phyloP scores from a whole-genome alignment of 2,113 vertebrate species.

The Hemibagrus wyckioides region DNA sequence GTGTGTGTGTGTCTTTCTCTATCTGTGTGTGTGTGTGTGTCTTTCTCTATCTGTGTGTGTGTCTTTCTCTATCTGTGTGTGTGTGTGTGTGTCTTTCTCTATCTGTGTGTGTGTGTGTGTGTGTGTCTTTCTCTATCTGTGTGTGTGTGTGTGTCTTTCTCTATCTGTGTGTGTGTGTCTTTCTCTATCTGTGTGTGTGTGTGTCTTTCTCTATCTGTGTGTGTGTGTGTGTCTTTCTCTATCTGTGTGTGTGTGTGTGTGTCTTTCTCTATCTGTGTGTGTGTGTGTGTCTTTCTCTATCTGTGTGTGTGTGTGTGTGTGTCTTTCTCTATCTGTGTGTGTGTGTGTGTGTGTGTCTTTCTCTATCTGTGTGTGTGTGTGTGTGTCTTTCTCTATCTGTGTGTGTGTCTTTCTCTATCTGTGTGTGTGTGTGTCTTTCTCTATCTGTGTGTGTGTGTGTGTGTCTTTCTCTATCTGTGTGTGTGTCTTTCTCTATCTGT shows the following conservation, averaged over 20 bases:
- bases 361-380: not conserved
- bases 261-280: no score
- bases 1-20: not conserved
- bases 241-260: no score
- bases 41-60: not conserved
- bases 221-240: no score
- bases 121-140: no score
- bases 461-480: not conserved
- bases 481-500: not conserved
- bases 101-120: no score
- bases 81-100: no score
- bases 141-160: not conserved
- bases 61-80: no score
- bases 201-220: not conserved
- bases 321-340: not conserved
- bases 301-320: not conserved
- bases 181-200: not conserved
- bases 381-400: no score
- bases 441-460: not conserved
- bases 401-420: no score
- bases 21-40: not conserved
- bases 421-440: no score
- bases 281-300: no score
- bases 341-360: not conserved
- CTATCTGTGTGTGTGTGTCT: no score